Evolutionary conservation across 2,797 vertebrate species (phyloP), one percentile per base, ranked within the genome.

Genomic region (Mormyrus hasselquistii): DNA sequence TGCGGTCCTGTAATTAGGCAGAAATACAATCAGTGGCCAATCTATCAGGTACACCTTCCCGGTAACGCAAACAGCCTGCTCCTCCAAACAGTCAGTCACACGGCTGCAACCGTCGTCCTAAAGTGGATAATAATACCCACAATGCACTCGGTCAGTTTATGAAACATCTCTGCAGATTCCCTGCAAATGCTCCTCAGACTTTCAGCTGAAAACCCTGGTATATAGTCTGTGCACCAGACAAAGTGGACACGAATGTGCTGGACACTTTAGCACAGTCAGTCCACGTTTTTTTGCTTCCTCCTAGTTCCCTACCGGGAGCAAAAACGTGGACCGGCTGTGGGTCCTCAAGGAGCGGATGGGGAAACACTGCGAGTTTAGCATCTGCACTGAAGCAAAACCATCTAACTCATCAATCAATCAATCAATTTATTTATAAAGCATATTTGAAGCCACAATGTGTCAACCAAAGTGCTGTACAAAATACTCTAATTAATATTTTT

Each of bases 1-100:
- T 89, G 90, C 90, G 82, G 59, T 2, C 84, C 79, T 53, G 52
- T 85, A 89, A 89, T 91, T 87, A 90, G 7, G n/a, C 41, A 83
- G 9, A 83, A 88, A 73, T 89, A 50, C 19, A 12, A 22, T 47
- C 82, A 50, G 47, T 52, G 82, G 47, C 82, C 82, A 50, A 22
- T 84, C n/a, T 50, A 41, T 76, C 34, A 3, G 38, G 34, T 19
- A 6, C 12, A 76, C 38, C 34, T 76, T 14, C 69, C 16, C 8
- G 12, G 25, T 38, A 76, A 76, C 9, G 34, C 69, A 76, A 41
- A 76, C 34, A 16, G 69, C 69, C 69, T 16, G 69, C 69, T 73
- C 69, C 34, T 34, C 69, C 25, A 38, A 73, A 38, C 6, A 73
- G 34, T 34, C 29, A 76, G 41, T 76, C 1, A 19, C 14, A 19